Conservation (phyloP, 2,113 vertebrate species). For the Catharus bicknelli region DNA sequence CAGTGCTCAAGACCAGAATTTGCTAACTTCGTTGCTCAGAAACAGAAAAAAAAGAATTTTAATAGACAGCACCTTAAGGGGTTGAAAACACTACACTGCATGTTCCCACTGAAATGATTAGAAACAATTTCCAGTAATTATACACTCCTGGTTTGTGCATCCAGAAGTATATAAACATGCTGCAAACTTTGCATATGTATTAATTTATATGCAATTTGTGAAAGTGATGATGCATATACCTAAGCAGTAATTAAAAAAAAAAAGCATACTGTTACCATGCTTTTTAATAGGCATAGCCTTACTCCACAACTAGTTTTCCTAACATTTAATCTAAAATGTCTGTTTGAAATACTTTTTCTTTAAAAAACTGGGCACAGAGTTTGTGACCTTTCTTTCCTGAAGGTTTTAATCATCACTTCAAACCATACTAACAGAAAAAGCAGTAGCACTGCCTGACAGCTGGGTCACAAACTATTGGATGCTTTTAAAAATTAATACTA, state of each 20-base stretch:
- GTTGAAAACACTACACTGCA: background rate
- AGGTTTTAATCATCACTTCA: background rate
- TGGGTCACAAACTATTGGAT: background rate
- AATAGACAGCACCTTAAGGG: background rate
- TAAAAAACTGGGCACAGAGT: background rate
- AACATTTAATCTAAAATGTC: background rate
- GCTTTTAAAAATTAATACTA: background rate
- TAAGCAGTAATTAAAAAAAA: background rate
- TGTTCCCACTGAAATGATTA: background rate
- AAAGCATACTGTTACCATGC: background rate
- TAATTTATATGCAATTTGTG: background rate
- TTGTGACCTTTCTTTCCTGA: background rate
- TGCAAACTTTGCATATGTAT: background rate
- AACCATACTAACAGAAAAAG: background rate
- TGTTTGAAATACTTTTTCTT: background rate
- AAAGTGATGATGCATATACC: background rate
- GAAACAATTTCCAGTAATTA: slow-evolving; percentile 9
- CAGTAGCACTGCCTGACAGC: background rate
- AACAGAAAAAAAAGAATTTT: background rate
- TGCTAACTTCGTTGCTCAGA: background rate
- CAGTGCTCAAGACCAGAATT: background rate
- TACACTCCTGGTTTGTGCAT: background rate
- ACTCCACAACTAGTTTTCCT: background rate
- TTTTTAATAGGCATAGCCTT: background rate
- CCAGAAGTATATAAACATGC: background rate